Evolutionary conservation across 1,140 invertebrate species (phyloP).

Genomic region (Cylas formicarius): DNA sequence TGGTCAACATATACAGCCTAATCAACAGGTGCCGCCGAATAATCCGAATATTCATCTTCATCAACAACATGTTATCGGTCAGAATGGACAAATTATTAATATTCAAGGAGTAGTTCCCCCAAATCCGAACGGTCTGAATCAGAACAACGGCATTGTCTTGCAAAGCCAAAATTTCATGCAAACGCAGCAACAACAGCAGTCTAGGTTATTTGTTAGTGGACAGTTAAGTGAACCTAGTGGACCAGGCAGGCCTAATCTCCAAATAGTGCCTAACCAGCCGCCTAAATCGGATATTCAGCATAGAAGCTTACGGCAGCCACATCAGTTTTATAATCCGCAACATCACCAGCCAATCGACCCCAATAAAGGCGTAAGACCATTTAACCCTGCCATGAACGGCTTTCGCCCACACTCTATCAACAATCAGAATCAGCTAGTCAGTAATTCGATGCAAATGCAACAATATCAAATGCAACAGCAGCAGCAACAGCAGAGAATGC

Average conservation of each 20-base stretch:
- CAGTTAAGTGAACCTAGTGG: conserved; percentile 38
- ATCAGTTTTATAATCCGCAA: conserved; percentile 40
- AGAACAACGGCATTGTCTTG: conserved; percentile 24
- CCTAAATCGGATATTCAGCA: conserved; percentile 33
- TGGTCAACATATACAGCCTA: conserved; percentile 19
- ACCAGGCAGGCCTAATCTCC: conserved; percentile 36
- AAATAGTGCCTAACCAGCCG: conserved; percentile 28
- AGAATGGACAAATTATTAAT: conserved; percentile 51
- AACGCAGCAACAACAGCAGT: conserved; percentile 20
- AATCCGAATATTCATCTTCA: conserved; percentile 29
- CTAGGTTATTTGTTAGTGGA: conserved; percentile 36
- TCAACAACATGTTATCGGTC: conserved; percentile 45
- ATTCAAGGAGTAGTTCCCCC: conserved; percentile 41
- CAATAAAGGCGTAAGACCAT: conserved; percentile 46
- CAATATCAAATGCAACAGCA: conserved; percentile 16
- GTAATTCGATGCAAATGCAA: conserved; percentile 13
- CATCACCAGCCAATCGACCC: conserved; percentile 37
- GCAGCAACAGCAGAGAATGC: conserved; percentile 18
- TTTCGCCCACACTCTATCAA: conserved; percentile 19
- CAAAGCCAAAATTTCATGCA: conserved; percentile 25
- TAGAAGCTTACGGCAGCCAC: conserved; percentile 39
- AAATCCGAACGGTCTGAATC: conserved; percentile 27
- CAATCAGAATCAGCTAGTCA: conserved; percentile 27
- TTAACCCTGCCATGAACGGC: conserved; percentile 34
- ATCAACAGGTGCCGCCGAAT: conserved; percentile 25